phyloP scores from a whole-genome alignment of 2,888 invertebrate species.

The Acanthosepion pharaonis region DNA sequence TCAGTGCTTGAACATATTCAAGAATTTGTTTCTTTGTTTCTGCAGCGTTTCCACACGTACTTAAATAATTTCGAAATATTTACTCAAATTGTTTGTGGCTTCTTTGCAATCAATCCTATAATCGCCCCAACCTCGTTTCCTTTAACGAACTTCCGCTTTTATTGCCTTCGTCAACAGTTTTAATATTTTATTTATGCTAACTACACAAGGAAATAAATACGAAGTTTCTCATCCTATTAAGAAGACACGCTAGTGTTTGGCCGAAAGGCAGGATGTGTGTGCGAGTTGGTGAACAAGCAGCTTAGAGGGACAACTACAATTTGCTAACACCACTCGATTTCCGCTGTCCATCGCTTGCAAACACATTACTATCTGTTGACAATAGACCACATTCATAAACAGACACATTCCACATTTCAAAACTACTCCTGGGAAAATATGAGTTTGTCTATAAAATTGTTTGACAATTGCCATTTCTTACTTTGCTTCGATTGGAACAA shows the following conservation, averaged over 20 bases:
- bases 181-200: conserved; percentile 2
- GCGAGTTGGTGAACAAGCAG: background rate
- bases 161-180: conserved; percentile 33
- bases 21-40: too few relatives aligned
- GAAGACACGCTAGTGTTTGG: background rate
- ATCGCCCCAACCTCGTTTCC: background rate
- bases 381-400: background rate
- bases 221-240: background rate
- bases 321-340: background rate
- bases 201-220: conserved; percentile 7
- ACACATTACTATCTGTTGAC: conserved; percentile 24
- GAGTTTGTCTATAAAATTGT: background rate
- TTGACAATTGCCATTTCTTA: background rate
- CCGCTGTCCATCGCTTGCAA: background rate
- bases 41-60: too few relatives aligned
- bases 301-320: background rate
- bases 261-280: background rate
- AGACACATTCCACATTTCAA: conserved; percentile 13
- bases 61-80: background rate
- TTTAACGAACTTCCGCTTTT: background rate
- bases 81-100: background rate
- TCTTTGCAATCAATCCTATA: background rate
- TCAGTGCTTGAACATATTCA: too few relatives aligned
- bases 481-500: too few relatives aligned
- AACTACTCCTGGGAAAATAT: conserved; percentile 24